These are phyloP conservation scores for Cylindroiulus punctatus DNA, from an alignment of 2,888 invertebrate species.

Conservation along the genomic window DNA sequence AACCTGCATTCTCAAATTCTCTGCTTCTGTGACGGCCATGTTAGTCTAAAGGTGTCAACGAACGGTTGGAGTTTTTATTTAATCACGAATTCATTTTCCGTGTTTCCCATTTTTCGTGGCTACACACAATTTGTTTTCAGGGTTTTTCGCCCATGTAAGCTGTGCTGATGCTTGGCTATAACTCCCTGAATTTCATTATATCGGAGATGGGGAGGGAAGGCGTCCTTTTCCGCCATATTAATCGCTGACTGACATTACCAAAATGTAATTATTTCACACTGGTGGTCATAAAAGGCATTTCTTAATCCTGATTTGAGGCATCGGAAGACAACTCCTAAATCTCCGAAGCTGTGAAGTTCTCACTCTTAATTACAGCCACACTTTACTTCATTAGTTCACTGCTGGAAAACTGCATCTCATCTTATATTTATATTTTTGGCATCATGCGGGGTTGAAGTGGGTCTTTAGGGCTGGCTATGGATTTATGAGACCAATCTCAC, in stretches of 20 bases:
- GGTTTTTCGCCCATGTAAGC: neutral
- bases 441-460: neutral
- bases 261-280: conserved; percentile 55
- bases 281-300: conserved; percentile 53
- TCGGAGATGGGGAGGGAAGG: conserved; percentile 34
- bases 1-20: too few relatives aligned
- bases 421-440: conserved; percentile 20
- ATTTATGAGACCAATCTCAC: neutral
- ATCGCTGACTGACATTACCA: conserved; percentile 54
- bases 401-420: conserved; percentile 14
- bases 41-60: neutral
- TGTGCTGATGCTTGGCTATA: neutral
- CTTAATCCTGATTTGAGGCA: conserved; percentile 42
- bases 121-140: conserved; percentile 30
- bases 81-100: conserved; percentile 35
- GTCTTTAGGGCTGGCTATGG: neutral
- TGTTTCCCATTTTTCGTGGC: neutral
- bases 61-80: neutral
- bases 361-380: conserved; percentile 41
- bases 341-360: conserved; percentile 39
- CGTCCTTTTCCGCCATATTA: conserved; percentile 53
- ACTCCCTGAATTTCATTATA: conserved; percentile 46
- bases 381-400: conserved; percentile 42
- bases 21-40: neutral
- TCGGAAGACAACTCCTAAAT: conserved; percentile 36